Evolutionary conservation across 2,113 vertebrate genomes (phyloP).

Genomic region (Potamarius usumacintae): DNA sequence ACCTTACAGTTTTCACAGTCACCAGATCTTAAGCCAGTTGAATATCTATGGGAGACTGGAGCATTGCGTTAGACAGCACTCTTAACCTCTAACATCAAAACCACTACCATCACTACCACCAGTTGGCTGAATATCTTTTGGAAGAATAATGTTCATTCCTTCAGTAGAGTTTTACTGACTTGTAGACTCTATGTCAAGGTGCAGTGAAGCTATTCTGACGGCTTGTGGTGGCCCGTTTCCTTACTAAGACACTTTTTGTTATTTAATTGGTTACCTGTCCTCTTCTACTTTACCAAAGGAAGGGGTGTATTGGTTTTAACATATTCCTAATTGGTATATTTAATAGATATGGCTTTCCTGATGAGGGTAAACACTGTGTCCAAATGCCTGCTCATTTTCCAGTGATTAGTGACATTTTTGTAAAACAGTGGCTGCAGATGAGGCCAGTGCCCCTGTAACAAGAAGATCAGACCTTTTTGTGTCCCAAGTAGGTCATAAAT

Average conservation of each 20-base stretch:
- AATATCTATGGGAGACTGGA: not conserved
- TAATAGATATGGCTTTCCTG: not conserved
- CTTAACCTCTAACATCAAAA: not conserved
- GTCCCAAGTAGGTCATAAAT: not conserved
- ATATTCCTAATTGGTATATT: not conserved
- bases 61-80: not conserved
- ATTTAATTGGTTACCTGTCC: not conserved
- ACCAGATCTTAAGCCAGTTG: not conserved
- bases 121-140: not conserved
- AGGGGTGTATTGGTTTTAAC: not conserved
- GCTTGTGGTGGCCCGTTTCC: not conserved
- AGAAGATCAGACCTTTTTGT: not conserved
- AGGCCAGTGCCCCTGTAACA: not conserved
- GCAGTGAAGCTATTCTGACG: not conserved
- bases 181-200: not conserved
- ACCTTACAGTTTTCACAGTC: not conserved
- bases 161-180: not conserved
- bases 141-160: not conserved
- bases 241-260: not conserved
- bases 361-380: not conserved
- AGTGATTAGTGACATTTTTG: conserved; percentile 9
- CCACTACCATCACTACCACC: not conserved
- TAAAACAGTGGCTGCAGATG: not conserved
- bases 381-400: not conserved
- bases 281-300: not conserved